A percentile compares a stretch with the other conserved stretches of the same genome.
phyloP scores from a whole-genome alignment of 2,888 invertebrate genomes.

The Chaitophorus viminalis region DNA sequence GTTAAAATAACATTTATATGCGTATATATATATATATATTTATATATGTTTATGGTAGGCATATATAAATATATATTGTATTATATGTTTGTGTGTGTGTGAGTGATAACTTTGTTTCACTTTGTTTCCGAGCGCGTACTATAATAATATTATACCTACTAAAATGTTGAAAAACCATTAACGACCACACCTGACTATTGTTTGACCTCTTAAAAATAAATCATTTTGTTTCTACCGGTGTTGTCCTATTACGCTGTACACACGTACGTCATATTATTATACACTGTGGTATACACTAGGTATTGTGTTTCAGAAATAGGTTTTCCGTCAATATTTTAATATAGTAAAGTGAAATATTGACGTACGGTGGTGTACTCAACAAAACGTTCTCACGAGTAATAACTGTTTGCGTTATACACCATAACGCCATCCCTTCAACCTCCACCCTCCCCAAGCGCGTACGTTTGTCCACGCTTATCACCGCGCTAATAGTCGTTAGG shows the following conservation, averaged over 20 bases:
- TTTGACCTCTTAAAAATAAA: conserved; percentile 23
- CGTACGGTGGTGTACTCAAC: too few species aligned
- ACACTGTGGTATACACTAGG: not conserved
- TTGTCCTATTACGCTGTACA: not conserved
- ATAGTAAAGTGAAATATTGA: too few species aligned
- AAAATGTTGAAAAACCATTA: conserved; percentile 39
- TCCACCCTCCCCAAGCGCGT: too few species aligned
- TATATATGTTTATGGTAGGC: too few species aligned
- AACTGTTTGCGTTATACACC: too few species aligned
- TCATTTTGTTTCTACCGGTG: not conserved
- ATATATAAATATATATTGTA: not conserved
- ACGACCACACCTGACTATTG: conserved; percentile 38
- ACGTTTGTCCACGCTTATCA: too few species aligned
- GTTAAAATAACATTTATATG: not conserved
- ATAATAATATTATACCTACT: not conserved
- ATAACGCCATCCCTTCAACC: too few species aligned
- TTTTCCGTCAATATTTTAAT: too few species aligned
- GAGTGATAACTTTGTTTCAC: conserved; percentile 14
- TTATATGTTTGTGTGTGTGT: not conserved
- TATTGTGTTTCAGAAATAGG: not conserved
- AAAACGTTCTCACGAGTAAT: too few species aligned
- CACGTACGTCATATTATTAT: not conserved
- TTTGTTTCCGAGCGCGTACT: conserved; percentile 8
- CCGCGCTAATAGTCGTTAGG: too few species aligned
- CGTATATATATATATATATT: not conserved